Percentiles rank a stretch among this genome's conserved stretches.
Evolutionary conservation across 2,797 vertebrate species (phyloP).

Genomic region (Acrossocheilus wenchowensis): DNA sequence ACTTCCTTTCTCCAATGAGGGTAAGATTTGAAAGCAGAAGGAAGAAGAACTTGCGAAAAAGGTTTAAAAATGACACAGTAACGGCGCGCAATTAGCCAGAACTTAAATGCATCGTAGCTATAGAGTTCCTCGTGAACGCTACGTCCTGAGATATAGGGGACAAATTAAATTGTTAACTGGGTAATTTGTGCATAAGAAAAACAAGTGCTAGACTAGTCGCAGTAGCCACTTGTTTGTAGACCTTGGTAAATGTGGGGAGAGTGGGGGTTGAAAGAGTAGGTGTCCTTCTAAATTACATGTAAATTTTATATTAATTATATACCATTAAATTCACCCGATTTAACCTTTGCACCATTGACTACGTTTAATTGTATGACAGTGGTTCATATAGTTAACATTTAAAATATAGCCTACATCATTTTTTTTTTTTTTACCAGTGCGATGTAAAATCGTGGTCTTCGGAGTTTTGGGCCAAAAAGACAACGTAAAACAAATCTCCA

Average conservation of each 20-base stretch:
- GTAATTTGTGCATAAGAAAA: background rate
- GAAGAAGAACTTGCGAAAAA: background rate
- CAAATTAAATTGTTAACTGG: background rate
- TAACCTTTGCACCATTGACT: background rate
- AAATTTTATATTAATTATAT: background rate
- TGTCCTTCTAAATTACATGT: background rate
- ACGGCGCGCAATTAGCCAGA: background rate
- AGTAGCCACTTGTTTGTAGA: conserved; percentile 11
- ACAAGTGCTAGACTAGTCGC: background rate
- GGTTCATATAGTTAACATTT: background rate
- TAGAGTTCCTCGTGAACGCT: background rate
- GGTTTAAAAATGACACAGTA: background rate
- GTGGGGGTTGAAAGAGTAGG: background rate
- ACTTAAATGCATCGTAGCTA: background rate
- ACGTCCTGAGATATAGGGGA: background rate
- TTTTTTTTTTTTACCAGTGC: background rate
- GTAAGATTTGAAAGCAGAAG: background rate
- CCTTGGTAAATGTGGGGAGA: background rate
- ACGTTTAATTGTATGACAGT: background rate
- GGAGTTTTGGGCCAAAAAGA: background rate
- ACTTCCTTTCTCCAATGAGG: background rate
- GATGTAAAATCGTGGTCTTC: background rate
- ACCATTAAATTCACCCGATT: background rate
- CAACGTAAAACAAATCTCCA: background rate
- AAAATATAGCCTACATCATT: background rate